phyloP scores from a whole-genome alignment of 2,888 invertebrate genomes.

The Rugalucina vietnamica region DNA sequence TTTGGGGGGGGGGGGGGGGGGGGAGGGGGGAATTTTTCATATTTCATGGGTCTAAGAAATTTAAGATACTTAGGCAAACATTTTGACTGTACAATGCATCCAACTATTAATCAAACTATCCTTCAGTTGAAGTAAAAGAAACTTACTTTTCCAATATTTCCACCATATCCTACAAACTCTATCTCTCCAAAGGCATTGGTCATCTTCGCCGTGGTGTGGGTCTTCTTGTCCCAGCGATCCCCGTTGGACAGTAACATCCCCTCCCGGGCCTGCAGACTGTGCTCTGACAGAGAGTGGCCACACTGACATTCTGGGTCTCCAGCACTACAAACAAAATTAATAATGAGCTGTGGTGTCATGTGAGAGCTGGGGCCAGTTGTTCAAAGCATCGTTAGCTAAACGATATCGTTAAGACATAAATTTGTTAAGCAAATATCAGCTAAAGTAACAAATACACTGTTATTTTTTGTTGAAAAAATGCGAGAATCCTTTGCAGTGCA shows the following conservation, averaged over 20 bases:
- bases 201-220: constrained; percentile 66
- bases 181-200: constrained; percentile 83
- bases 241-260: background rate
- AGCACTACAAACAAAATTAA: constrained; percentile 10
- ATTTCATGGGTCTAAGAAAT: no score
- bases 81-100: no score
- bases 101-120: no score
- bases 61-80: no score
- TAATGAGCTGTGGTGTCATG: no score
- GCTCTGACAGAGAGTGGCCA: constrained; percentile 62
- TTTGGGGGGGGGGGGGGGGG: no score
- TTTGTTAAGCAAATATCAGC: no score
- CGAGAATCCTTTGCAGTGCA: no score
- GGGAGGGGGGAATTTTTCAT: no score
- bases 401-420: no score
- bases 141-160: constrained; percentile 78
- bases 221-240: constrained; percentile 69
- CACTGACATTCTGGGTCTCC: constrained; percentile 65
- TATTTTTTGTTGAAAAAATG: no score
- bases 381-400: background rate
- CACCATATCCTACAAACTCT: constrained; percentile 81
- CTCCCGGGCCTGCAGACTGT: constrained; percentile 29
- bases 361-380: background rate
- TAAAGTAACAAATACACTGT: no score
- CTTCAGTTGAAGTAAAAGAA: background rate